phyloP scores from a whole-genome alignment of 2,797 vertebrate genomes.

The Rhinichthys osculus region DNA sequence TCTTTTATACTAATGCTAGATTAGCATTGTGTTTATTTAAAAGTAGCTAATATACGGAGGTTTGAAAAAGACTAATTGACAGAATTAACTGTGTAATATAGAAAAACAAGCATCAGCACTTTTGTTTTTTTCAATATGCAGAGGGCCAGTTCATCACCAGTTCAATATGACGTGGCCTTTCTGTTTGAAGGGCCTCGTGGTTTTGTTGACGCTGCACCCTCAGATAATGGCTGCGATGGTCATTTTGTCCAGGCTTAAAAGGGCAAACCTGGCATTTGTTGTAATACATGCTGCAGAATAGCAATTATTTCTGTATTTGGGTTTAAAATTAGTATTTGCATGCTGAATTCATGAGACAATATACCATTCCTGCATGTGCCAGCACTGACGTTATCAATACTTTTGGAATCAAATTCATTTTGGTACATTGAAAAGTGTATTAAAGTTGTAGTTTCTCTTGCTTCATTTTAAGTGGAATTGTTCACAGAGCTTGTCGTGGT shows the following conservation, averaged over 20 bases:
- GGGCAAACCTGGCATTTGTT: slow-evolving; percentile 67
- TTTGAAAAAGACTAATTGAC: too few species aligned
- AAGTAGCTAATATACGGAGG: neutral
- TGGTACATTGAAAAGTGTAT: neutral
- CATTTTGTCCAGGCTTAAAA: slow-evolving; percentile 53
- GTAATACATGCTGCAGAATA: slow-evolving; percentile 48
- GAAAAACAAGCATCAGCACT: slow-evolving; percentile 30
- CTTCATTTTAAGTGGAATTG: neutral
- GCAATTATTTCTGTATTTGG: slow-evolving; percentile 42
- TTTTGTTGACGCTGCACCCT: slow-evolving; percentile 27
- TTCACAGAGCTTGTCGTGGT: neutral
- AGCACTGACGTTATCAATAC: neutral
- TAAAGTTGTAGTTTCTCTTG: neutral
- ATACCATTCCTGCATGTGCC: neutral
- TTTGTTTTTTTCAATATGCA: slow-evolving; percentile 21
- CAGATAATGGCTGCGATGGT: slow-evolving; percentile 20
- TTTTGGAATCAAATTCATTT: neutral
- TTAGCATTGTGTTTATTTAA: neutral
- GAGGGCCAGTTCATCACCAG: neutral
- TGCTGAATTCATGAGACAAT: neutral
- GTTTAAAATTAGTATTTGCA: slow-evolving; percentile 50
- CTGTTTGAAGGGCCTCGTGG: slow-evolving; percentile 20
- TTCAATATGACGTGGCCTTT: slow-evolving; percentile 33
- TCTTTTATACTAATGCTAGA: neutral
- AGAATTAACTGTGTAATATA: neutral